Base-by-base conservation (phyloP, 1,140 invertebrate species). In the Pogonognathellus flavescens region DNA sequence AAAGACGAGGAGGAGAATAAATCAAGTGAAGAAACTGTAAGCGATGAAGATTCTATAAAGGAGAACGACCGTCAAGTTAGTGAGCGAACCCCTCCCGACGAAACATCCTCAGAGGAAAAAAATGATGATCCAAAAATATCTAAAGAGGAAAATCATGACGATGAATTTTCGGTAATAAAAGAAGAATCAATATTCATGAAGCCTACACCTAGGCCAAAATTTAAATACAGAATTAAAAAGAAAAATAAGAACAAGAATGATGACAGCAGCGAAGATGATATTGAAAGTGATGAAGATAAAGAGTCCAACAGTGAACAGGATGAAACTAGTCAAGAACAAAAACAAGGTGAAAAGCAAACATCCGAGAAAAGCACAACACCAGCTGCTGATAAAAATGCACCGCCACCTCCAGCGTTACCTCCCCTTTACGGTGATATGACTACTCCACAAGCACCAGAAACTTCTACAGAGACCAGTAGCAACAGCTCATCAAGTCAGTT, bases 141-240 rank as follows among this genome's bases (percentile, higher is more conserved):
- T 1, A 76, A 76, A 18, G 70, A 76, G n/a, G 70, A 76, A 50
- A 8, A 50, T 18, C 70, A 76, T 50, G 70, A 76, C 41, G 70
- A 76, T 16, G 70, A 76, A 18, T 9, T 4, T 5, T 16, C 70
- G 0, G 70, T 50, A n/a, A 8, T 76, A 41, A 76, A 76, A 14
- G 70, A 76, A 6, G 70, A 76, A 16, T 18, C n/a, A 0, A 14
- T n/a, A 8, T 76, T 62, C 31, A 81, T 66, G 84, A 80, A 11
- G 59, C 50, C 18, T 41, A 81, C 60, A 53, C 81, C 50, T 66
- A 52, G 80, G 52, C 57, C 57, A 49, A 80, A n/a, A 20, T 57
- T 22, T n/a, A 80, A 59, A 62, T 80, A 59, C 55, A 50, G 41
- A 70, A 82, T 50, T 62, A 85, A 55, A 85, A 85, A 66, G 55